Evolutionary conservation across 1,140 invertebrate species (phyloP), one percentile per base, ranked within the genome.

Genomic region (Drosophila hydei): DNA sequence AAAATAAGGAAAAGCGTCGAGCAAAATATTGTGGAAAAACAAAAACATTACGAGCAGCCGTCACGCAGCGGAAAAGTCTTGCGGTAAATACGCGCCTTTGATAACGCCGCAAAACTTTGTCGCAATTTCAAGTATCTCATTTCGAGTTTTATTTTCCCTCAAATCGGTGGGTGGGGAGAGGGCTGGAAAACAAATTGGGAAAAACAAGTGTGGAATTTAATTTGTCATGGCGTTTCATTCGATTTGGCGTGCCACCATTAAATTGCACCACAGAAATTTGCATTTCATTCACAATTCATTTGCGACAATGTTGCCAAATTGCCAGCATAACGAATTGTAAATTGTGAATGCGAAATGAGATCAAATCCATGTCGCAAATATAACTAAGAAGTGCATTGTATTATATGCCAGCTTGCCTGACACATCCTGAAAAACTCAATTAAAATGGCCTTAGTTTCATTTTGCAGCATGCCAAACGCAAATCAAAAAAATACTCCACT

Each of bases 361-460:
- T 88, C 60, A 88, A 81, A 81, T 69, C 59, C 71, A 69, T 72
- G 56, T 78, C 77, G 81, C 81, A 87, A 81, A 81, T 69, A 65
- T 63, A 65, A 55, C 56, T 55, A 72, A 72, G 75, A 75, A 72
- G 62, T 64, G 62, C 47, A 87, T 87, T 81, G 75, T 81, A 80
- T 87, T 77, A 87, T 77, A 87, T 67, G 56, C 25, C 56, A 59
- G 50, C 16, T 42, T 61, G 27, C 19, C 40, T 72, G 75, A 72
- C 77, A 77, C 70, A 72, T 58, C 48, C 65, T 64, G 64, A 81
- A 85, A 87, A 87, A 87, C 83, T 87, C 83, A 87, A 87, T 85
- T 85, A 85, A 85, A 85, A 81, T 67, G 74, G 78, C 81, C 83
- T 88, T 88, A 67, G 81, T 79, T 87, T 80, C 71, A 74, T 80